phyloP scores from a whole-genome alignment of 2,888 invertebrate genomes.

The Epirrhoe alternata region DNA sequence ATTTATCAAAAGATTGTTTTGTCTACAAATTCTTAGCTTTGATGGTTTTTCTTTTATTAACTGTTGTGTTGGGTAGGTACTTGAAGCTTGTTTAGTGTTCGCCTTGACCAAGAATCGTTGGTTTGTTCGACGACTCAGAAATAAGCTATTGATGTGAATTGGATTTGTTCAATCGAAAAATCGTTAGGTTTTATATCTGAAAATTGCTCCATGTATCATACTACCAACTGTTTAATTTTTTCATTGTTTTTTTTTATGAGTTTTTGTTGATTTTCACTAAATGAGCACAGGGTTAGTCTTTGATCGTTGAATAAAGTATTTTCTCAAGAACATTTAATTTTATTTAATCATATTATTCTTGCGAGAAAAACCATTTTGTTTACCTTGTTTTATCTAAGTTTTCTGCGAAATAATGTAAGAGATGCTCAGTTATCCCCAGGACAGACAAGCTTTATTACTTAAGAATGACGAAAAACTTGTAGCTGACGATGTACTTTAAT shows the following conservation, averaged over 20 bases:
- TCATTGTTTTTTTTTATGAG: neutral
- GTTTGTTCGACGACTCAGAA: neutral
- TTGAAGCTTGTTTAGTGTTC: neutral
- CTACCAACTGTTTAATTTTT: neutral
- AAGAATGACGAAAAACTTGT: conserved; percentile 26
- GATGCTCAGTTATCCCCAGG: neutral
- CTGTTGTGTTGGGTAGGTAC: neutral
- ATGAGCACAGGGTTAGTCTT: conserved; percentile 2
- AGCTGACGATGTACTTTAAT: conserved; percentile 24
- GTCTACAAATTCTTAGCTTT: conserved; percentile 6
- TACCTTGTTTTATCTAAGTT: neutral
- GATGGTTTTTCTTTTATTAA: conserved; percentile 6
- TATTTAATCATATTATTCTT: neutral
- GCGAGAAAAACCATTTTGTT: neutral
- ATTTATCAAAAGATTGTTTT: conserved; percentile 12
- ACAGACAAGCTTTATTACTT: conserved; percentile 12
- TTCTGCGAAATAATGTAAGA: neutral
- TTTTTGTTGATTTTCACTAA: neutral
- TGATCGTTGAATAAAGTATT: neutral
- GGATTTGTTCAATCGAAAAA: neutral
- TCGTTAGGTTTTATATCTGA: neutral
- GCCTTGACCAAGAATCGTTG: conserved; percentile 5
- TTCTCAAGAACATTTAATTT: neutral
- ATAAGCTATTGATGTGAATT: conserved; percentile 6
- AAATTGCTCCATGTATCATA: neutral